These are phyloP conservation scores for Scyliorhinus canicula DNA, from an alignment of 2,797 vertebrate species.

Conservation along the genomic window DNA sequence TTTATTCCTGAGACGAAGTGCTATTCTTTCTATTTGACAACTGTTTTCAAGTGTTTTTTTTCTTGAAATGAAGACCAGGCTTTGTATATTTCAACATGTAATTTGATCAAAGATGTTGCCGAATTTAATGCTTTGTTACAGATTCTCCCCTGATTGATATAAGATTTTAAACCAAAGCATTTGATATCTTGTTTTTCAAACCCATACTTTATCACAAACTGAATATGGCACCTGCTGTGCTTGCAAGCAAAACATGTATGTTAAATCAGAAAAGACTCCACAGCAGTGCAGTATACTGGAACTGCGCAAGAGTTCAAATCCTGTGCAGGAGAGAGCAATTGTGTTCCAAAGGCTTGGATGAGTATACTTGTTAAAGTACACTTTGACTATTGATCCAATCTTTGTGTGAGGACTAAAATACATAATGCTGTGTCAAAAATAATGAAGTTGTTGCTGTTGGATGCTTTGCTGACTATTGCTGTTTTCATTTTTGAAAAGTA, in stretches of 20 bases:
- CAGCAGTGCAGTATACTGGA: neutral
- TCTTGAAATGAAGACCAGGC: neutral
- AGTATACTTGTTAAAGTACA: neutral
- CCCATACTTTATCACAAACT: neutral
- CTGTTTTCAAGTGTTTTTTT: neutral
- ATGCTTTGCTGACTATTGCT: neutral
- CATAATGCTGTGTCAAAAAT: neutral
- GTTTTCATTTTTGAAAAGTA: neutral
- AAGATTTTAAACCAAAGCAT: conserved; percentile 4
- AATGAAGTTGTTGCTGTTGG: neutral
- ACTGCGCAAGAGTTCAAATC: neutral
- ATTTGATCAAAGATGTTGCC: neutral
- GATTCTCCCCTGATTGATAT: neutral
- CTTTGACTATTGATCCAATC: neutral
- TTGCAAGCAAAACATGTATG: neutral
- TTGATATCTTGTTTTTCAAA: neutral
- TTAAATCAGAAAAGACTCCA: neutral
- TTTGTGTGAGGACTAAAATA: neutral
- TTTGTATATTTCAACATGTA: neutral
- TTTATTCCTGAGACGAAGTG: neutral
- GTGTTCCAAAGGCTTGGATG: neutral
- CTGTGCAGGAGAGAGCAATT: neutral
- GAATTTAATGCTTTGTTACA: neutral
- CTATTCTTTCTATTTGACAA: neutral
- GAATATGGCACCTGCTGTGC: neutral